A percentile compares a stretch with the other conserved stretches of the same genome.
Conservation (phyloP, 2,888 invertebrate species). For the Coenonympha glycerion region DNA sequence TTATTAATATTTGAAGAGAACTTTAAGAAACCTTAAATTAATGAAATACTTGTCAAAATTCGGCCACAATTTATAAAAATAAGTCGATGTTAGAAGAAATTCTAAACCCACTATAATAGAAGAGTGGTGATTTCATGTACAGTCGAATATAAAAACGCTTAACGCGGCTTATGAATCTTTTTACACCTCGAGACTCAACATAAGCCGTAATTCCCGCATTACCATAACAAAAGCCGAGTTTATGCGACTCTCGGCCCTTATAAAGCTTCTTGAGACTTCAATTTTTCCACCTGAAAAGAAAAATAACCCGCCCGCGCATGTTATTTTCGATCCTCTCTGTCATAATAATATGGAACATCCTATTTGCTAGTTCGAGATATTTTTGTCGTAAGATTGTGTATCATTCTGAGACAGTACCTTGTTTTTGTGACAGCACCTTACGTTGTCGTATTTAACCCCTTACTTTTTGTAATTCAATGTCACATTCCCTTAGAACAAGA, state of each 20-base stretch:
- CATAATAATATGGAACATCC: not conserved
- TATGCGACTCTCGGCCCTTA: not conserved
- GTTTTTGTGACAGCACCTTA: not conserved
- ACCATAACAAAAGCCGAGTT: slow-evolving; percentile 2
- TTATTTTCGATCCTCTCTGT: not conserved
- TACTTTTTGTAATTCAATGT: not conserved
- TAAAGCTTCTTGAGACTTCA: not conserved
- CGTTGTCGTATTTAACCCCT: not conserved
- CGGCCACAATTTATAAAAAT: too few relatives aligned
- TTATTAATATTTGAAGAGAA: too few relatives aligned
- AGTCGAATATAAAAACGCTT: not conserved
- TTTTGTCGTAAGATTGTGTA: not conserved
- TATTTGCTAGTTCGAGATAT: not conserved
- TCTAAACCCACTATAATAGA: not conserved
- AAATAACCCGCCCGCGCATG: not conserved
- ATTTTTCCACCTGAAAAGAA: not conserved
- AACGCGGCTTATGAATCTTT: not conserved
- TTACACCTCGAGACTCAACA: not conserved
- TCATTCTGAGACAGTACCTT: not conserved
- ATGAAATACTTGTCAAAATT: too few relatives aligned
- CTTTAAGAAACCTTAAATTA: too few relatives aligned
- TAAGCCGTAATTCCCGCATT: slow-evolving; percentile 1
- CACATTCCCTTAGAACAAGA: not conserved
- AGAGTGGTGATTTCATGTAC: not conserved
- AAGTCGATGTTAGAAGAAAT: not conserved